Conservation (phyloP, 2,888 invertebrate genomes). For the Drosophila sordidula region DNA sequence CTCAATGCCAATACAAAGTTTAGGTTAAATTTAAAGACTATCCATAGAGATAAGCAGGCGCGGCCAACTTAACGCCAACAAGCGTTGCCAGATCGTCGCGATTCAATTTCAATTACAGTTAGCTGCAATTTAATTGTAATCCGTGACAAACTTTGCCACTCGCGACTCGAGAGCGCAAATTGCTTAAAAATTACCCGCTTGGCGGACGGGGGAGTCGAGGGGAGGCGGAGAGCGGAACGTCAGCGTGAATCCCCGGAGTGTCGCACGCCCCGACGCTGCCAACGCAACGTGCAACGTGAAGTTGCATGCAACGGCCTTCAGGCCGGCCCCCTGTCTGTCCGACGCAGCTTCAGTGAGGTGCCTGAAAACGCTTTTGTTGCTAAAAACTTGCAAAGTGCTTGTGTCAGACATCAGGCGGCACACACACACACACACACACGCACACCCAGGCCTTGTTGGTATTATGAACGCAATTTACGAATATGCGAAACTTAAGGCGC, state of each 20-base stretch:
- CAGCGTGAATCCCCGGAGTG: slow-evolving; percentile 14
- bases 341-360: slow-evolving; percentile 2
- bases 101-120: slow-evolving; percentile 30
- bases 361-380: slow-evolving; percentile 14
- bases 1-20: too few relatives aligned
- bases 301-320: slow-evolving; percentile 36
- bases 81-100: slow-evolving; percentile 6
- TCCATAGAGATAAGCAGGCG: neutral
- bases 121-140: slow-evolving; percentile 27
- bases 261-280: slow-evolving; percentile 30
- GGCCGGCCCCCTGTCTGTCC: neutral
- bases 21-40: neutral
- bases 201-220: too few relatives aligned
- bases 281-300: slow-evolving; percentile 37
- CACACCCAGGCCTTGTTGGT: neutral
- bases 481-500: slow-evolving; percentile 36
- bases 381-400: slow-evolving; percentile 42
- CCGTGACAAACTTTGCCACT: slow-evolving; percentile 11
- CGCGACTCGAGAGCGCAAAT: slow-evolving; percentile 2
- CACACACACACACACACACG: neutral
- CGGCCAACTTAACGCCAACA: slow-evolving; percentile 8
- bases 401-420: slow-evolving; percentile 21
- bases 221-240: too few relatives aligned
- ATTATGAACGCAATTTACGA: slow-evolving; percentile 27
- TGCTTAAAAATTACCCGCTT: slow-evolving; percentile 5